Percentiles rank a stretch among this genome's conserved stretches.
phyloP scores from a whole-genome alignment of 2,797 vertebrate genomes.

The Galago senegalensis region DNA sequence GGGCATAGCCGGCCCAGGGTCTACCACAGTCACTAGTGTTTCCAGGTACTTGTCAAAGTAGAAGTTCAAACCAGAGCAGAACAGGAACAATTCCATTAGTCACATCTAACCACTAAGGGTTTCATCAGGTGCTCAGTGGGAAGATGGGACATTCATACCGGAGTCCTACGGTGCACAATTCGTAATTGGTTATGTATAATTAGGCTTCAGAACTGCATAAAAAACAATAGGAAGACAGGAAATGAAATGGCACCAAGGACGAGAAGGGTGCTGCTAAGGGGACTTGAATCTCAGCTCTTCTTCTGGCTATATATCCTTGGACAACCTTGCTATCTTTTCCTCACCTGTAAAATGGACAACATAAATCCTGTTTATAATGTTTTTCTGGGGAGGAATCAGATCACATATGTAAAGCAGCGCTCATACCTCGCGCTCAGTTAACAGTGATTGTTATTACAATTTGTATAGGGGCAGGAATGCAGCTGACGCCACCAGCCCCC shows the following conservation, averaged over 20 bases:
- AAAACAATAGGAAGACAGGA: slow-evolving; percentile 1
- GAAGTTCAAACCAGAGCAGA: slow-evolving; percentile 48
- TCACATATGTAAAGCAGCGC: not conserved
- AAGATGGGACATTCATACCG: slow-evolving; percentile 6
- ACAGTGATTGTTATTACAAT: not conserved
- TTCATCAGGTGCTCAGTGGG: slow-evolving; percentile 39
- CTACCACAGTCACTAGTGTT: not conserved
- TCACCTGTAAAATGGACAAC: not conserved
- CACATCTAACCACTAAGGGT: not conserved
- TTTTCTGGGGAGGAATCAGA: not conserved
- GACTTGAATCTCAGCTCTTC: not conserved
- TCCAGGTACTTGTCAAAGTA: not conserved
- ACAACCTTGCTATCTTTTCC: slow-evolving; percentile 26
- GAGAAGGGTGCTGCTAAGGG: not conserved
- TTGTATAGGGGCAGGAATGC: not conserved
- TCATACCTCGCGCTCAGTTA: not conserved
- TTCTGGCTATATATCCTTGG: not conserved
- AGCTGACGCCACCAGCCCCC: no score
- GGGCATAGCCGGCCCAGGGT: not conserved
- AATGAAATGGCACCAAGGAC: not conserved
- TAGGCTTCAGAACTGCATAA: not conserved
- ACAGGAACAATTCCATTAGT: slow-evolving; percentile 11
- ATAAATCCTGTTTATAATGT: not conserved
- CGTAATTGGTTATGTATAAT: not conserved
- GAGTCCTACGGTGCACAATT: not conserved